Conservation (phyloP, 2,113 vertebrate genomes). For the Xenopus tropicalis region DNA sequence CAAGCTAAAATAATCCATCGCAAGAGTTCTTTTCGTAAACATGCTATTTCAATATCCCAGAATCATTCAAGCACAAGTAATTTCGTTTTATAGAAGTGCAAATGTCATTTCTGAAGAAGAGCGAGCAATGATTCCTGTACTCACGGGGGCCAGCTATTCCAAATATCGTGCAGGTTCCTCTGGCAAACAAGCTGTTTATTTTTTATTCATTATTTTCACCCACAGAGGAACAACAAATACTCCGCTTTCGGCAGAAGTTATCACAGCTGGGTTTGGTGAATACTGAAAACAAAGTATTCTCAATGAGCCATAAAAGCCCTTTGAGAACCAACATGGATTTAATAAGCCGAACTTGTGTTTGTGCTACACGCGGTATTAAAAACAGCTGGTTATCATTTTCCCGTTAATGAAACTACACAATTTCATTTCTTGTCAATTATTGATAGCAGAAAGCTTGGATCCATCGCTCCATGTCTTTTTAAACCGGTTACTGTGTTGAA, state of each 20-base stretch:
- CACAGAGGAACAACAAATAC: conserved; percentile 43
- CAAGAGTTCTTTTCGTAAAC: too few species aligned
- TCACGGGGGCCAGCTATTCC: conserved; percentile 13
- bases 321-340: conserved; percentile 42
- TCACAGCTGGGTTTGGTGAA: conserved; percentile 50
- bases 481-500: conserved; percentile 8
- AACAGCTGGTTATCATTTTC: conserved; percentile 50
- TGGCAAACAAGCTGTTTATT: conserved; percentile 20
- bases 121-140: neutral
- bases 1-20: too few species aligned
- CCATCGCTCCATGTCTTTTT: conserved; percentile 35
- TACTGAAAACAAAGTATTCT: conserved; percentile 26
- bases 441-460: conserved; percentile 30
- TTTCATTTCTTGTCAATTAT: conserved; percentile 47
- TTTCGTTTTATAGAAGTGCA: neutral
- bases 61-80: neutral
- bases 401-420: conserved; percentile 47
- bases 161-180: conserved; percentile 18
- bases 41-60: too few species aligned
- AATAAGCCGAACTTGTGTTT: conserved; percentile 25
- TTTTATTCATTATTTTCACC: conserved; percentile 24
- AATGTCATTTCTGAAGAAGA: conserved; percentile 5
- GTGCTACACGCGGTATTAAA: conserved; percentile 45
- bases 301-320: conserved; percentile 43
- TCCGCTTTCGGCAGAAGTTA: conserved; percentile 45